Conservation (phyloP, 2,888 invertebrate genomes). For the Silvanus unidentatus region DNA sequence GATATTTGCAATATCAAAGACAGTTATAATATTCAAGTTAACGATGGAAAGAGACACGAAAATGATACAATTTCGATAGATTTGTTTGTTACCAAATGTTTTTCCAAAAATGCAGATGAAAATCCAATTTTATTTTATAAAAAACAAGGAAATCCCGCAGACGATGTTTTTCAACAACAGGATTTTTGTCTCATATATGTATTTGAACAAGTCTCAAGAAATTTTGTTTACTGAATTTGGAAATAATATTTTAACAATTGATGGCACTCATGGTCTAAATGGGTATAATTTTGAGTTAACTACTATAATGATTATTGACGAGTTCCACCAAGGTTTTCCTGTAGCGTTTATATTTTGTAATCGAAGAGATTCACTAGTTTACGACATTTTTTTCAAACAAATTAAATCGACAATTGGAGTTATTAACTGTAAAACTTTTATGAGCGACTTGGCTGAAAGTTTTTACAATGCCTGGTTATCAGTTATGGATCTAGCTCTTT, state of each 20-base stretch:
- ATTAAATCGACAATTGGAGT: too few relatives aligned
- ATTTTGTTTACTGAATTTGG: slow-evolving; percentile 14
- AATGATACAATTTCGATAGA: too few relatives aligned
- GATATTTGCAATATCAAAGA: too few relatives aligned
- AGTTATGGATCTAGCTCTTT: neutral
- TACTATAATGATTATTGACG: slow-evolving; percentile 16
- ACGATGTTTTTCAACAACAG: slow-evolving; percentile 14
- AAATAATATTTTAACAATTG: slow-evolving; percentile 9
- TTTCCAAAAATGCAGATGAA: too few relatives aligned
- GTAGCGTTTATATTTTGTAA: slow-evolving; percentile 19
- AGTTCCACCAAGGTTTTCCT: slow-evolving; percentile 18
- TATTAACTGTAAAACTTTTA: neutral
- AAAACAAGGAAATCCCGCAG: neutral
- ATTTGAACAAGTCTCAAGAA: slow-evolving; percentile 15
- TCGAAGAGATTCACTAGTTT: neutral
- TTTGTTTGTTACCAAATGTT: too few relatives aligned
- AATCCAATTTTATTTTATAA: slow-evolving; percentile 1
- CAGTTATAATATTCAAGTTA: too few relatives aligned
- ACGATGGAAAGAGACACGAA: too few relatives aligned
- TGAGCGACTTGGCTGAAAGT: neutral
- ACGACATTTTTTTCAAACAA: too few relatives aligned
- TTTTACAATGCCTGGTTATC: neutral
- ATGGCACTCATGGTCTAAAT: slow-evolving; percentile 11
- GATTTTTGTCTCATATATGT: slow-evolving; percentile 24
- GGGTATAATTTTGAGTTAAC: slow-evolving; percentile 16